These are phyloP conservation scores for Isoperla grammatica DNA, from an alignment of 2,888 invertebrate genomes.

Conservation along the genomic window DNA sequence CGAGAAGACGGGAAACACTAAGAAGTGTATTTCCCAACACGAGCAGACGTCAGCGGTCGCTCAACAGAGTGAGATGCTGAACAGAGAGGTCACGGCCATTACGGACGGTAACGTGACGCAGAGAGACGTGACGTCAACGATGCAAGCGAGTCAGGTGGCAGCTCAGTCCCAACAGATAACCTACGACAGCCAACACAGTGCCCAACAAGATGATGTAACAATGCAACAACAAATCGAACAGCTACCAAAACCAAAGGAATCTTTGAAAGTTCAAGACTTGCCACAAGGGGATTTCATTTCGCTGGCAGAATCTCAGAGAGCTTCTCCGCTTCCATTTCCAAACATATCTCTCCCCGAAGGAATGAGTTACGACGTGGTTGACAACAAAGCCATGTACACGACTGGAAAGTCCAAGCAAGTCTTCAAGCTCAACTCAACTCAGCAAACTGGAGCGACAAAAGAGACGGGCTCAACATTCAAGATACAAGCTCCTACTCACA, in stretches of 20 bases:
- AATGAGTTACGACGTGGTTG: slow-evolving; percentile 20
- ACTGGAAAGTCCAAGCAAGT: slow-evolving; percentile 1
- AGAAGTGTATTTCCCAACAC: slow-evolving; percentile 2
- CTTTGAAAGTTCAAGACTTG: background rate
- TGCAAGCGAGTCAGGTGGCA: too few species aligned
- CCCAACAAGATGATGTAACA: too few species aligned
- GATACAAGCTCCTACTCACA: background rate
- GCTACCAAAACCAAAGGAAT: too few species aligned
- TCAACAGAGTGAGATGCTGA: background rate
- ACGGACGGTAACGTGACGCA: background rate
- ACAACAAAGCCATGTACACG: slow-evolving; percentile 2
- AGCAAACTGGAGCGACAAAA: background rate
- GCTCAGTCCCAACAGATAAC: too few species aligned
- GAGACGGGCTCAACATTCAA: background rate
- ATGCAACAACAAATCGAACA: too few species aligned
- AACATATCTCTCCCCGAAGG: slow-evolving; percentile 21
- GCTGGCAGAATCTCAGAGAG: slow-evolving; percentile 12
- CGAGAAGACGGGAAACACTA: background rate
- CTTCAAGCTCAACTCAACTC: background rate
- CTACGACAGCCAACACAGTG: too few species aligned
- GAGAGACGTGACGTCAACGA: too few species aligned
- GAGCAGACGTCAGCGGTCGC: slow-evolving; percentile 1
- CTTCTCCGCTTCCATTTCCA: slow-evolving; percentile 19
- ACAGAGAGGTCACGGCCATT: background rate
- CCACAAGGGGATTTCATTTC: slow-evolving; percentile 3